Conservation (phyloP, 2,113 vertebrate genomes). For the Bos indicus region DNA sequence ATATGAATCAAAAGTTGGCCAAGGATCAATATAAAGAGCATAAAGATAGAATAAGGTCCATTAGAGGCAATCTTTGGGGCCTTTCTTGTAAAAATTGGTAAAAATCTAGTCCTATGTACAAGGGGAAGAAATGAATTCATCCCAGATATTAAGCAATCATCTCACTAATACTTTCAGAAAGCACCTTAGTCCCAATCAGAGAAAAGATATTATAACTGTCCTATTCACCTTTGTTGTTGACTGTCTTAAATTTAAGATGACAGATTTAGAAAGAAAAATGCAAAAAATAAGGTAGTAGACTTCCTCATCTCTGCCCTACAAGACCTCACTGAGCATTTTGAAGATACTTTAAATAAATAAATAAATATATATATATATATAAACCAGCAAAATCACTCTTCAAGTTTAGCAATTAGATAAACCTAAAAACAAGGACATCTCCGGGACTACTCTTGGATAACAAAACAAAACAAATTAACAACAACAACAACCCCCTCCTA, state of each 20-base stretch:
- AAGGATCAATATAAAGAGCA: not conserved
- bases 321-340: not conserved
- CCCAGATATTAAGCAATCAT: not conserved
- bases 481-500: not conserved
- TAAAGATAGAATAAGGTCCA: not conserved
- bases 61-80: not conserved
- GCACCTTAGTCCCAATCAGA: not conserved
- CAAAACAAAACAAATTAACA: not conserved
- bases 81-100: not conserved
- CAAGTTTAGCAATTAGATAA: not conserved
- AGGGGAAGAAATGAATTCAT: not conserved
- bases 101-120: not conserved
- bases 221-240: not conserved
- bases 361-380: accelerated
- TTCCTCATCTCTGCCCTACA: not conserved
- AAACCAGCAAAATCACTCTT: not conserved
- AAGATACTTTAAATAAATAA: not conserved
- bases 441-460: not conserved
- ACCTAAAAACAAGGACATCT: not conserved
- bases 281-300: not conserved
- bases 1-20: not conserved
- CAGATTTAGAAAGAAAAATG: not conserved
- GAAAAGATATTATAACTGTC: not conserved
- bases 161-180: not conserved
- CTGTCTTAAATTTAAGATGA: not conserved